A percentile compares a stretch with the other conserved stretches of the same genome.
These are phyloP conservation scores for Stegostoma tigrinum DNA, from an alignment of 2,113 vertebrate genomes.

Conservation along the genomic window DNA sequence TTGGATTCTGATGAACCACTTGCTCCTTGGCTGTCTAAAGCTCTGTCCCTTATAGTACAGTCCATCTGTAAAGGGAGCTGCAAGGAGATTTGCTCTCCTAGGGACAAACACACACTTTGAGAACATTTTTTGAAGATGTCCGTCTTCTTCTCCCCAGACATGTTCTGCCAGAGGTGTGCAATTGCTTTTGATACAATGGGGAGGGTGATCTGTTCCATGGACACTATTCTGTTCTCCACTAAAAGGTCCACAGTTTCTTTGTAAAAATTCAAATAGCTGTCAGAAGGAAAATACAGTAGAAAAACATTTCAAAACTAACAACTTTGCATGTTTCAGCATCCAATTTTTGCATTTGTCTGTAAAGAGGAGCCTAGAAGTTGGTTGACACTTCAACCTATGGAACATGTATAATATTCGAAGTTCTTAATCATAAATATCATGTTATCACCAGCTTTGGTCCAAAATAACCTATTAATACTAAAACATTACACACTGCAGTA, in stretches of 20 bases:
- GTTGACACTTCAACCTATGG: not conserved
- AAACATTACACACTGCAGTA: not conserved
- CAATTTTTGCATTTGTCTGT: not conserved
- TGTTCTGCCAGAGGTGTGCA: slow-evolving; percentile 67
- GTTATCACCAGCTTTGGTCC: not conserved
- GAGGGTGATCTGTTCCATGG: slow-evolving; percentile 50
- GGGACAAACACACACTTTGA: slow-evolving; percentile 46
- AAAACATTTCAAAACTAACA: not conserved
- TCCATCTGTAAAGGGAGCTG: slow-evolving; percentile 18
- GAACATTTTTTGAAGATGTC: slow-evolving; percentile 51
- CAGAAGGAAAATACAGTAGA: not conserved
- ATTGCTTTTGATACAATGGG: slow-evolving; percentile 67
- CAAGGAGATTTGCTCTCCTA: not conserved
- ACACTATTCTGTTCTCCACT: slow-evolving; percentile 52
- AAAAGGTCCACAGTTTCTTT: slow-evolving; percentile 65
- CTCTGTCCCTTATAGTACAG: slow-evolving; percentile 51
- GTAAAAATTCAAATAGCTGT: slow-evolving; percentile 72
- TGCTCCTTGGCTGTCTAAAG: slow-evolving; percentile 57
- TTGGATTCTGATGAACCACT: slow-evolving; percentile 56
- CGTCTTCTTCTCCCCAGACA: slow-evolving; percentile 57
- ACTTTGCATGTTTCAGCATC: not conserved
- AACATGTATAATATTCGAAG: not conserved
- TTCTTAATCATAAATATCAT: not conserved
- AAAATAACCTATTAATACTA: not conserved
- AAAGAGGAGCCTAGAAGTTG: not conserved